Percentiles rank a stretch among this genome's conserved stretches.
phyloP scores from a whole-genome alignment of 2,888 invertebrate genomes.

The Diadegma fenestrale region DNA sequence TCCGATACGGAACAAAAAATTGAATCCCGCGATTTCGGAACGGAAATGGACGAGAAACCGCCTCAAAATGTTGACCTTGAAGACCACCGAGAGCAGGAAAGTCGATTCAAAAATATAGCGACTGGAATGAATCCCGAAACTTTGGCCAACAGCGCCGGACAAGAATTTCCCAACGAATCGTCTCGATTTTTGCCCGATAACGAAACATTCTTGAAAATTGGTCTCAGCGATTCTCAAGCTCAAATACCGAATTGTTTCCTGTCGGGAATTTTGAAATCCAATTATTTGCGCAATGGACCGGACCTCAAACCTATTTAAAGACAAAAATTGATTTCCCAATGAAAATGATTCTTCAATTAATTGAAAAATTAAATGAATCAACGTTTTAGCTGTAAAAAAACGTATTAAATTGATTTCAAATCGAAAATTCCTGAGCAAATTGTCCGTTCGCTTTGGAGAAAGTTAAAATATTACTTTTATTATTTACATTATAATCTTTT shows the following conservation, averaged over 20 bases:
- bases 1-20: background rate
- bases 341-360: background rate
- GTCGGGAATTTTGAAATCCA: slow-evolving; percentile 73
- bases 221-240: slow-evolving; percentile 55
- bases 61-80: background rate
- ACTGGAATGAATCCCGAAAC: background rate
- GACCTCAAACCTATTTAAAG: slow-evolving; percentile 68
- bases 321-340: background rate
- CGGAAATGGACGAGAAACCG: background rate
- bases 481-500: slow-evolving; percentile 77
- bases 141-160: background rate
- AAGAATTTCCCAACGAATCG: background rate
- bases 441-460: slow-evolving; percentile 60
- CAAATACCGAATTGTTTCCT: slow-evolving; percentile 64
- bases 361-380: background rate
- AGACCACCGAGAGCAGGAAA: slow-evolving; percentile 1
- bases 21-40: background rate
- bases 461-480: slow-evolving; percentile 73
- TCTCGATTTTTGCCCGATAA: background rate
- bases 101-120: slow-evolving; percentile 29
- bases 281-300: slow-evolving; percentile 73
- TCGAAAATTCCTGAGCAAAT: background rate
- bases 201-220: slow-evolving; percentile 70
- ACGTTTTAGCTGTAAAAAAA: background rate
- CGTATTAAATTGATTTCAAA: background rate